phyloP scores from a whole-genome alignment of 2,888 invertebrate genomes.

The Rhingia rostrata region DNA sequence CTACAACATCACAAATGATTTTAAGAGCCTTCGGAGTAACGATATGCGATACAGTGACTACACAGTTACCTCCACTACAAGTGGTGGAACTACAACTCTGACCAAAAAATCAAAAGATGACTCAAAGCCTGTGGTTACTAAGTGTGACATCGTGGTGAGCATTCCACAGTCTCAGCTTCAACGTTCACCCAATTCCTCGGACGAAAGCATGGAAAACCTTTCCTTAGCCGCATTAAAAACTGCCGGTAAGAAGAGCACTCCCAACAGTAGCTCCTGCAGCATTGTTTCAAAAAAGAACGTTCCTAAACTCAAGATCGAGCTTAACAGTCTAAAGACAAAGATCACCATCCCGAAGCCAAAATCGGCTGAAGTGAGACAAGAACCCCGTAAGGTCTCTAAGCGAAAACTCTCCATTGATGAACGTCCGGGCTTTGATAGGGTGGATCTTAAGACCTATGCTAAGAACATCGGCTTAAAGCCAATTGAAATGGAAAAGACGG shows the following conservation, averaged over 20 bases:
- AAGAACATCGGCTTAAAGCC: conserved; percentile 82
- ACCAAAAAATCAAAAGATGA: conserved; percentile 67
- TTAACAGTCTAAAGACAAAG: conserved; percentile 80
- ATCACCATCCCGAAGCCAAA: conserved; percentile 77
- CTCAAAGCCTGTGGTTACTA: conserved; percentile 72
- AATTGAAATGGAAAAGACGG: conserved; percentile 76
- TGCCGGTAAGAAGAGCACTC: conserved; percentile 78
- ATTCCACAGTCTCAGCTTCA: conserved; percentile 81
- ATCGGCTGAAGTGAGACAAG: conserved; percentile 78
- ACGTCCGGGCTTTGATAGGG: conserved; percentile 74
- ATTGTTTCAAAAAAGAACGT: conserved; percentile 76
- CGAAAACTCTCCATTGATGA: conserved; percentile 78
- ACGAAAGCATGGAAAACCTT: conserved; percentile 79
- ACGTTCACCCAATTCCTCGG: conserved; percentile 77
- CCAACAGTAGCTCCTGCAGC: conserved; percentile 8
- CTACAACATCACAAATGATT: conserved; percentile 78
- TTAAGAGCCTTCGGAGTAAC: conserved; percentile 82
- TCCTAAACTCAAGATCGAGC: conserved; percentile 81
- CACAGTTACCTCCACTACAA: conserved; percentile 76
- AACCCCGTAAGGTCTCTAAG: conserved; percentile 75
- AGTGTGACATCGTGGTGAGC: conserved; percentile 81
- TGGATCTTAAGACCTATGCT: conserved; percentile 82
- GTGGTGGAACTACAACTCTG: conserved; percentile 44
- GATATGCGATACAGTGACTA: conserved; percentile 81
- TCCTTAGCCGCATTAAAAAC: conserved; percentile 80